Evolutionary conservation across 2,888 invertebrate genomes (phyloP).

Genomic region (Helleia helle): DNA sequence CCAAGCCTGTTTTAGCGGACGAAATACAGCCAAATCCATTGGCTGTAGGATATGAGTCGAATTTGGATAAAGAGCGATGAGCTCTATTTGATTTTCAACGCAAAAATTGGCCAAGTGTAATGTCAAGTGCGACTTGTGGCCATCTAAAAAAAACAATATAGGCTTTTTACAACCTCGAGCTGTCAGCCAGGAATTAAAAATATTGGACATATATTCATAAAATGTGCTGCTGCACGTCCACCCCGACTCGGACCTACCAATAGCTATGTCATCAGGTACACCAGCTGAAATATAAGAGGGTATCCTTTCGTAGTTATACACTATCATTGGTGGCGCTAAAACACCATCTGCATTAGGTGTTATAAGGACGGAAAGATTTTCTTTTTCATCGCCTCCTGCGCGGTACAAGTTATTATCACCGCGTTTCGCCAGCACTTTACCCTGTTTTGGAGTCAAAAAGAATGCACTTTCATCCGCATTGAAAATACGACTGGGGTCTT

Average conservation of each 20-base stretch:
- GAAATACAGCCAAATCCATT: constrained; percentile 2
- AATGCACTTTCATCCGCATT: constrained; percentile 15
- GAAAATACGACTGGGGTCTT: background rate
- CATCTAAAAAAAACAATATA: constrained; percentile 3
- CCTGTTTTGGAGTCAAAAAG: constrained; percentile 16
- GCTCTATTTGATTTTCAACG: background rate
- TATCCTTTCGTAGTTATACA: constrained; percentile 12
- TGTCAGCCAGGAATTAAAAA: background rate
- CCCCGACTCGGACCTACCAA: constrained; percentile 13
- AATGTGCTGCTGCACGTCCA: constrained; percentile 18
- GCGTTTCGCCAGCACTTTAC: constrained; percentile 17
- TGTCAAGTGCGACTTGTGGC: background rate
- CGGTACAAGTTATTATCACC: constrained; percentile 19
- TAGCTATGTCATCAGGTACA: constrained; percentile 10
- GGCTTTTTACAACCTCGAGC: background rate
- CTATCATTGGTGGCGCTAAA: constrained; percentile 15
- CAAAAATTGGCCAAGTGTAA: constrained; percentile 1
- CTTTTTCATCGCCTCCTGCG: constrained; percentile 18
- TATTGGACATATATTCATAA: constrained; percentile 14
- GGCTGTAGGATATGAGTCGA: constrained; percentile 4
- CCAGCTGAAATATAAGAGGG: constrained; percentile 11
- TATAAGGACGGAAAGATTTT: constrained; percentile 18
- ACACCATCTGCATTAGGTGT: constrained; percentile 17
- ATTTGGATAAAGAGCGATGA: background rate
- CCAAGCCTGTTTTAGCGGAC: background rate